Evolutionary conservation across 2,888 invertebrate genomes (phyloP), one percentile per base, ranked within the genome.

Genomic region (Amphipyra tragopoginis): DNA sequence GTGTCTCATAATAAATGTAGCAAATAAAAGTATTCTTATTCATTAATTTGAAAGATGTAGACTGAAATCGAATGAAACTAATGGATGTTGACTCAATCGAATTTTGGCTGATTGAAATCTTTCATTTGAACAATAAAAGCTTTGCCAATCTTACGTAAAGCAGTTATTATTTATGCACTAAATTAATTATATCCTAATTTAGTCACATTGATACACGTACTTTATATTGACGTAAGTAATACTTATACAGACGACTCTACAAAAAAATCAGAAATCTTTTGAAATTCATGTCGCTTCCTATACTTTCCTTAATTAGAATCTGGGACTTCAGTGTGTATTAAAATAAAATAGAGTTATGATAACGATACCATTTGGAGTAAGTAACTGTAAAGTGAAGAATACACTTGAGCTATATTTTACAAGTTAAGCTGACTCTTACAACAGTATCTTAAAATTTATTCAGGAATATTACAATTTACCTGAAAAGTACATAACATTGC

Each of bases 401-500:
- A 58, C 49, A 38, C 34, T 47, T 64, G 14, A 58, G 47, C 36
- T 42, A 56, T 55, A 59, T 69, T 62, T 68, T 59, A 75, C 60
- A 69, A 67, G 61, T 66, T 67, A 64, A 68, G 70, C 60, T 62
- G 56, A 60, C 26, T 53, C 47, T 69, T 63, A 65, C 44, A 65
- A 50, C 53, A 59, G 54, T 60, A 63, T 66, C 57, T 68, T 74
- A 79, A 83, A 85, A 79, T 80, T 65, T 80, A 73, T 72, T 75
- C 72, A 72, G 68, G 75, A 80, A 83, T 84, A 85, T 83, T 81
- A 83, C 71, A 85, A 82, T 83, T 83, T 81, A 81, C 77, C 75
- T 80, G 67, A 77, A 82, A 85, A 79, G 81, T 82, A 84, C 81
- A 82, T 83, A 82, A 81, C 75, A 82, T 81, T 79, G 80, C 75